These are phyloP conservation scores for Chymomyza costata DNA, from an alignment of 1,140 invertebrate genomes.

Conservation along the genomic window DNA sequence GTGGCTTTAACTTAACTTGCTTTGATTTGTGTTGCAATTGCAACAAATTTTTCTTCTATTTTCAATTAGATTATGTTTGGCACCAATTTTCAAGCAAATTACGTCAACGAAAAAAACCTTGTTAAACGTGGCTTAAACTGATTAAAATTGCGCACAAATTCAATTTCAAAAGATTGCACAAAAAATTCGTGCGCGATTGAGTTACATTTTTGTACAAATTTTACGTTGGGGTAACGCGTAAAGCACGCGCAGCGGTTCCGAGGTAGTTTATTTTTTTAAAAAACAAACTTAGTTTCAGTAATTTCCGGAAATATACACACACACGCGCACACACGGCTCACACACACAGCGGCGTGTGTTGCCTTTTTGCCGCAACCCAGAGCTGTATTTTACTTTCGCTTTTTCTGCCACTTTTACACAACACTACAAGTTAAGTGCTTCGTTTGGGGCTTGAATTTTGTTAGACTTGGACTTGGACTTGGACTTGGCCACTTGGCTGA, in stretches of 20 bases:
- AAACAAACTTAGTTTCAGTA: constrained; percentile 6
- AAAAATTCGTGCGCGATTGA: constrained; percentile 15
- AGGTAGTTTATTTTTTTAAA: constrained; percentile 4
- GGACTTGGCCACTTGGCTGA: constrained; percentile 19
- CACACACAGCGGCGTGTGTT: constrained; percentile 1
- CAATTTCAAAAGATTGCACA: constrained; percentile 17
- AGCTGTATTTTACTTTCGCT: constrained; percentile 25
- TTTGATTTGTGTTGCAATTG: not conserved
- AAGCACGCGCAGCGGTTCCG: constrained; percentile 6
- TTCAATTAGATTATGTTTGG: constrained; percentile 36
- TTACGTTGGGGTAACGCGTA: constrained; percentile 7
- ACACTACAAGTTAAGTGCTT: constrained; percentile 29
- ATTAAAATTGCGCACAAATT: constrained; percentile 14
- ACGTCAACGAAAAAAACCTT: constrained; percentile 23
- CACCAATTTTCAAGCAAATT: constrained; percentile 39
- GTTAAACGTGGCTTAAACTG: constrained; percentile 25
- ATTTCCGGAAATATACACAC: not conserved
- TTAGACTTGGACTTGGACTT: constrained; percentile 6
- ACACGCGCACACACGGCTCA: not conserved
- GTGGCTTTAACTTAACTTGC: constrained; percentile 42
- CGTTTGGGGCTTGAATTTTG: constrained; percentile 8
- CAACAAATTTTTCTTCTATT: not conserved
- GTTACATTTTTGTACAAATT: constrained; percentile 47
- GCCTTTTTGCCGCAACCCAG: too few species aligned
- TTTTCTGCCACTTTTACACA: constrained; percentile 33